Percentiles rank a stretch among this genome's conserved stretches.
Conservation (phyloP, 2,113 vertebrate genomes). For the human region GRCh38 chr13:101856001-101856500, state of each 20-base stretch:
- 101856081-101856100: constrained; percentile 52
- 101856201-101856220: not conserved
- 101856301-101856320: not conserved
- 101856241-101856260: not conserved
- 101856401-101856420: not conserved
- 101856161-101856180: constrained; percentile 51
- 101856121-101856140: constrained; percentile 28
- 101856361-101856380: not conserved
- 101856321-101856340: not conserved
- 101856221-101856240: constrained; percentile 21
- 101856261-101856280: not conserved
- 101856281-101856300: not conserved
- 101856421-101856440: not conserved
- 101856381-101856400: not conserved
- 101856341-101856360: not conserved
- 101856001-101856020: constrained; percentile 58
- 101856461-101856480: not conserved
- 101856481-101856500: not conserved
- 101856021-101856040: not conserved
- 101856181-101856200: not conserved
- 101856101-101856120: not conserved
- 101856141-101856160: constrained; percentile 33
- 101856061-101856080: constrained; percentile 51
- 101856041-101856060: constrained; percentile 48
- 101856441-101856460: not conserved